Base-by-base conservation (phyloP, 2,888 invertebrate species). In the Rhamnusium bicolor region DNA sequence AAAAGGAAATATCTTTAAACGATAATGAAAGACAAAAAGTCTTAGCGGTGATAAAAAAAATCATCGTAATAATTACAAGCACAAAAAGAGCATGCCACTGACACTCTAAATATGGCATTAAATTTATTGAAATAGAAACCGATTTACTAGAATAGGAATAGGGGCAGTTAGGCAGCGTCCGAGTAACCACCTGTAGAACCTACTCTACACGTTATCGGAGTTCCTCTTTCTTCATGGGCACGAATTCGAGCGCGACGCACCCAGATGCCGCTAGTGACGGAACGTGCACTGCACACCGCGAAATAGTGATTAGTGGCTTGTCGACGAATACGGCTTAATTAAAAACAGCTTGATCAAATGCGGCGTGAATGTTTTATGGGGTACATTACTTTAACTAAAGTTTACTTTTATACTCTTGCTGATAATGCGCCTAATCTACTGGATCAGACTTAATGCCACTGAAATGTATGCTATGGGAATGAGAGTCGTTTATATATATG, bases 311-410 rank as follows among this genome's bases (percentile, higher is more conserved):
- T 78, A 75, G 78, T 75, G 72, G 61, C 73, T 56, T 73, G 76
- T 77, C 77, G 66, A 73, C 72, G 74, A 75, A 76, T 79, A 78
- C 73, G 76, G 76, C 80, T 78, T 80, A 80, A 80, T 80, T 80
- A 79, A 78, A 75, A 80, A 74, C 79, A 77, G 74, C 79, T 75
- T 75, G 79, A 78, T 77, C 77, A 79, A 80, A 78, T 79, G 78
- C 79, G 79, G 65, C 79, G 80, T 80, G 79, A 74, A 79, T 80
- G 78, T 79, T 80, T 80, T 80, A 80, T 79, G 78, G 73, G 67
- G 66, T 73, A 70, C 77, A 79, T 80, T 80, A 75, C 76, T 70
- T 72, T 71, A 61, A 78, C 78, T 69, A 71, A 73, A 61, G 74
- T 78, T 72, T 71, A 74, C 74, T 78, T 76, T 78, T 72, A 76